These are phyloP conservation scores for Steromphala cineraria DNA, from an alignment of 2,888 invertebrate species.

Conservation along the genomic window DNA sequence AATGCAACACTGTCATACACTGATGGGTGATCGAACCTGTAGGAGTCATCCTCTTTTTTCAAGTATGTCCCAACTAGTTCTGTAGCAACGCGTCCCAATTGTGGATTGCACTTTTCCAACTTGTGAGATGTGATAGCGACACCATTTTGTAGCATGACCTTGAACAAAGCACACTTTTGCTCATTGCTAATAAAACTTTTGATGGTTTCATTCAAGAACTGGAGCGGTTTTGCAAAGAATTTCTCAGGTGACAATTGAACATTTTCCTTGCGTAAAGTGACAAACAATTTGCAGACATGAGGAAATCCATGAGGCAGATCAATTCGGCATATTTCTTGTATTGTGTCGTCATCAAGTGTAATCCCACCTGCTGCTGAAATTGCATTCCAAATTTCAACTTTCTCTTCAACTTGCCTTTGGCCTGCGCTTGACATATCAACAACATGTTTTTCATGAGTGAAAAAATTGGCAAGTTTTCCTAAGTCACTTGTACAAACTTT, in stretches of 20 bases:
- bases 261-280: background rate
- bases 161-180: background rate
- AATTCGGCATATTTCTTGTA: background rate
- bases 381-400: too few species aligned
- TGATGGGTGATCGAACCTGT: too few species aligned
- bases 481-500: too few species aligned
- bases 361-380: too few species aligned
- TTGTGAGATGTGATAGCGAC: background rate
- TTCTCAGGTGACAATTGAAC: background rate
- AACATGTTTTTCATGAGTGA: too few species aligned
- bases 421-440: too few species aligned
- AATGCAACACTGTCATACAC: too few species aligned
- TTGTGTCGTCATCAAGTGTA: background rate
- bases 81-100: background rate
- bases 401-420: too few species aligned
- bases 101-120: background rate
- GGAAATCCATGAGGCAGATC: background rate
- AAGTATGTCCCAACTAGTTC: too few species aligned
- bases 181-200: background rate
- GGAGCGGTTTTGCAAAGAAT: background rate
- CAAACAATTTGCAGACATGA: background rate
- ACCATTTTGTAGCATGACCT: background rate
- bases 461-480: too few species aligned
- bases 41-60: too few species aligned
- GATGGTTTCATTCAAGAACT: background rate